A percentile compares a stretch with the other conserved stretches of the same genome.
phyloP scores from a whole-genome alignment of 2,113 vertebrate genomes.

The Pedionomus torquatus region DNA sequence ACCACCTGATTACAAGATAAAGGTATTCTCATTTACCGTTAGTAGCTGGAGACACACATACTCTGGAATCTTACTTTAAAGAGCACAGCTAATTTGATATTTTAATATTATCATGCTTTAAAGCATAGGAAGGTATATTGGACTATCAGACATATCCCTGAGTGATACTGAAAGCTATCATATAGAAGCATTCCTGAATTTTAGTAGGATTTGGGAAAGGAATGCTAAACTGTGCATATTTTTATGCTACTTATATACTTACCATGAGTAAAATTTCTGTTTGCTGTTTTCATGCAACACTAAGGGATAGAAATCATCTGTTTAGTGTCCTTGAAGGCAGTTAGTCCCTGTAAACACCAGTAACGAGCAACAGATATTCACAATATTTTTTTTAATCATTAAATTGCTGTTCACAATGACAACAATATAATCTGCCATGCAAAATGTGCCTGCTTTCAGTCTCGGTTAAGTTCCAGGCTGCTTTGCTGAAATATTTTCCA shows the following conservation, averaged over 20 bases:
- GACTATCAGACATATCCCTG: not conserved
- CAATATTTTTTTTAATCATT: not conserved
- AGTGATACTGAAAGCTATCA: not conserved
- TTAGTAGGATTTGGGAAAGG: not conserved
- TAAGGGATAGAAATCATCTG: not conserved
- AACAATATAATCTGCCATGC: not conserved
- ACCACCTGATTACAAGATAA: not conserved
- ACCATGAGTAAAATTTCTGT: not conserved
- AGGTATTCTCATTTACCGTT: not conserved
- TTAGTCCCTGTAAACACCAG: not conserved
- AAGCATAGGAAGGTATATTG: not conserved
- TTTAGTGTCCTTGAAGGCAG: not conserved
- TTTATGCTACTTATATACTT: not conserved
- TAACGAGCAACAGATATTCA: not conserved
- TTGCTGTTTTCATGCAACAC: not conserved
- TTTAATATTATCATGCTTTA: not conserved
- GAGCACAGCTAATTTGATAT: not conserved
- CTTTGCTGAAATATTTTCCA: slow-evolving; percentile 17
- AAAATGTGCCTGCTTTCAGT: slow-evolving; percentile 12
- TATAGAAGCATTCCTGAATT: not conserved
- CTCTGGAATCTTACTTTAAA: not conserved
- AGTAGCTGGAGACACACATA: not conserved
- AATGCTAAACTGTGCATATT: not conserved
- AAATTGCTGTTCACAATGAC: slow-evolving; percentile 3
- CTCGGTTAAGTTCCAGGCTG: slow-evolving; percentile 3